Conservation (phyloP, 1,140 invertebrate genomes). For the Brachionus rubens region DNA sequence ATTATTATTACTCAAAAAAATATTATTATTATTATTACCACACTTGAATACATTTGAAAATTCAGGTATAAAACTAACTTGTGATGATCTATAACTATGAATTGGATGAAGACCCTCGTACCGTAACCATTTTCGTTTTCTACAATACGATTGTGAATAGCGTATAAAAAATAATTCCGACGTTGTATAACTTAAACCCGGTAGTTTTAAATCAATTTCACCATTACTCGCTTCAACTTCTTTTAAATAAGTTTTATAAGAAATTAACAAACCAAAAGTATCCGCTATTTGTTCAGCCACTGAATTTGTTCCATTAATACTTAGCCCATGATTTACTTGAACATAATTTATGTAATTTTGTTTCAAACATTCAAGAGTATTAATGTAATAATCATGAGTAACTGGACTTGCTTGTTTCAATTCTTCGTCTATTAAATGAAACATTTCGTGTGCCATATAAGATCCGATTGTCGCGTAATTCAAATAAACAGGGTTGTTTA, state of each 20-base stretch:
- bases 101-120: constrained; percentile 1
- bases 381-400: not conserved
- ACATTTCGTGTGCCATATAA: constrained; percentile 22
- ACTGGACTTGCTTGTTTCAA: not conserved
- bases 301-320: constrained; percentile 7
- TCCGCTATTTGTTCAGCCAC: constrained; percentile 37
- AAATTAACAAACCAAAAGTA: constrained; percentile 7
- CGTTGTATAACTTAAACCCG: constrained; percentile 12
- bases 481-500: constrained; percentile 32
- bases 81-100: constrained; percentile 21
- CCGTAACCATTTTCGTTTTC: not conserved
- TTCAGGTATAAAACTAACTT: constrained; percentile 30
- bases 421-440: constrained; percentile 27
- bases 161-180: constrained; percentile 45
- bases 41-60: constrained; percentile 38
- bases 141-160: constrained; percentile 30
- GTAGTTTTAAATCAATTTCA: not conserved
- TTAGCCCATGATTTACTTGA: not conserved
- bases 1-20: constrained; percentile 33
- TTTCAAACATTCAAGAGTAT: not conserved
- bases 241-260: not conserved
- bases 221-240: not conserved
- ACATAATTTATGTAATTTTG: constrained; percentile 35
- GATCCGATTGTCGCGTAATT: constrained; percentile 37
- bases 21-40: constrained; percentile 8